These are phyloP conservation scores for Drymodes brunneopygia DNA, from an alignment of 2,113 vertebrate genomes.

Conservation along the genomic window DNA sequence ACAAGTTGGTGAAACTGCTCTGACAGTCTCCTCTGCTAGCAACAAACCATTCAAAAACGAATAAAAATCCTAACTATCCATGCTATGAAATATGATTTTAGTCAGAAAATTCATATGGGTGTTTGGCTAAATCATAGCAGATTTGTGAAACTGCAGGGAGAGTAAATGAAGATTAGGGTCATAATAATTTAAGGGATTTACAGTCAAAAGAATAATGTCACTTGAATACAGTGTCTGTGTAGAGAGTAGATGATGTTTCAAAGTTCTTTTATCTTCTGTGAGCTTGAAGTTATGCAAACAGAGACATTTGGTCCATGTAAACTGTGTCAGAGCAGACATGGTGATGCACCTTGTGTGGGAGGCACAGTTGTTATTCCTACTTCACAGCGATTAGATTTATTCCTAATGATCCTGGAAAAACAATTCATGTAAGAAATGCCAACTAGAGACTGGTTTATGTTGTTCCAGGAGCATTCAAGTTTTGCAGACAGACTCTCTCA, in stretches of 20 bases:
- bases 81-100: background rate
- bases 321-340: background rate
- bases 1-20: background rate
- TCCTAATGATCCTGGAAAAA: background rate
- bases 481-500: background rate
- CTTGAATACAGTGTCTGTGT: background rate
- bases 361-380: background rate
- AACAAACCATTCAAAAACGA: background rate
- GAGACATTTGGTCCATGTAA: background rate
- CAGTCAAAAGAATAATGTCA: background rate
- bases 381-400: background rate
- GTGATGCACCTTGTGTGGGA: background rate
- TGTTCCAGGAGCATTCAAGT: background rate
- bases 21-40: background rate
- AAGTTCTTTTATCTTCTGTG: background rate
- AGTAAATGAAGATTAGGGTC: background rate
- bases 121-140: background rate
- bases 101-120: background rate
- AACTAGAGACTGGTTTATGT: rapidly evolving
- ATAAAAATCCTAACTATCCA: background rate
- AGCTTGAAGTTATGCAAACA: background rate
- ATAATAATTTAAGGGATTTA: background rate
- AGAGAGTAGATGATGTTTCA: background rate
- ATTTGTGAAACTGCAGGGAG: background rate
- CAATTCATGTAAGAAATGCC: background rate